Percentiles rank a stretch among this genome's conserved stretches.
Evolutionary conservation across 2,888 invertebrate genomes (phyloP).

Genomic region (Dryomyza anilis): DNA sequence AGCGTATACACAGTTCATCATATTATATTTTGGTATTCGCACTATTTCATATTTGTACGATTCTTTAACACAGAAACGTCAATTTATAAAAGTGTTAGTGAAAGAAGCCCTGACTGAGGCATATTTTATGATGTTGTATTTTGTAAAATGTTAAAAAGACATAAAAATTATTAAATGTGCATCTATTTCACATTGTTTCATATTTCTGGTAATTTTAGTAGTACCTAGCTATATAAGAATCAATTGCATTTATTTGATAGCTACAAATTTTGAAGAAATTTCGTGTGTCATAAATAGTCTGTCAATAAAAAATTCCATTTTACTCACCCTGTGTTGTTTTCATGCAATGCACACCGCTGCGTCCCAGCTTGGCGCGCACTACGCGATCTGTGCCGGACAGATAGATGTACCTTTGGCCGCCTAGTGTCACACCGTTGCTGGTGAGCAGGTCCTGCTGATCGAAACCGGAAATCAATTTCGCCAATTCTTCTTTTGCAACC

Average conservation of each 20-base stretch:
- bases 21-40: too few relatives aligned
- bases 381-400: conserved; percentile 93
- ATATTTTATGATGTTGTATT: too few relatives aligned
- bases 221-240: too few relatives aligned
- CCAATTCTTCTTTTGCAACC: conserved; percentile 91
- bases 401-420: conserved; percentile 92
- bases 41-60: too few relatives aligned
- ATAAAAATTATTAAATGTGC: too few relatives aligned
- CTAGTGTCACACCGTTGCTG: conserved; percentile 89
- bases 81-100: too few relatives aligned
- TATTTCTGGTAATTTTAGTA: too few relatives aligned
- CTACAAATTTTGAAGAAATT: not conserved
- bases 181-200: too few relatives aligned
- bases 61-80: too few relatives aligned
- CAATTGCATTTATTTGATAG: not conserved
- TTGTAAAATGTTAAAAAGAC: too few relatives aligned
- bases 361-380: conserved; percentile 90
- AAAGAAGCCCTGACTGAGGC: too few relatives aligned
- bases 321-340: conserved; percentile 87
- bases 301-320: not conserved
- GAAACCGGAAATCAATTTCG: conserved; percentile 87
- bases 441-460: conserved; percentile 88
- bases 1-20: too few relatives aligned
- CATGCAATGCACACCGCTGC: conserved; percentile 95
- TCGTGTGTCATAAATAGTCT: not conserved